These are phyloP conservation scores for Lepus timidus DNA, from an alignment of 2,113 vertebrate species.

Conservation along the genomic window DNA sequence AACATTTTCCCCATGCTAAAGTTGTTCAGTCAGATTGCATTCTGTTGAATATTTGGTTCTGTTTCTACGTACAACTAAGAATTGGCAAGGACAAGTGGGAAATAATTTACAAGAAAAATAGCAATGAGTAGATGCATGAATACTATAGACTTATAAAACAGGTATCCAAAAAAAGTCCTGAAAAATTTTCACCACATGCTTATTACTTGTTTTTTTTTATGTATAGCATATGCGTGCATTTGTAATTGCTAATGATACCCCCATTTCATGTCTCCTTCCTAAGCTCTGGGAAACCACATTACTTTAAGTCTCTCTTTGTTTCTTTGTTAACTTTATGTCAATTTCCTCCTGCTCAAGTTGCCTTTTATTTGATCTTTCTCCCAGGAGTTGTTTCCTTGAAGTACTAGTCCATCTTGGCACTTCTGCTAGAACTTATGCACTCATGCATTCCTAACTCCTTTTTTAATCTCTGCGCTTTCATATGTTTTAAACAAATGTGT, in stretches of 20 bases:
- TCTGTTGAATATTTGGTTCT: not conserved
- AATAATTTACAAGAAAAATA: slow-evolving; percentile 21
- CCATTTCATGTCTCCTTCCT: not conserved
- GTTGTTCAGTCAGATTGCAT: not conserved
- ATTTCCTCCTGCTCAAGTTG: slow-evolving; percentile 51
- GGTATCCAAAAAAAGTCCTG: not conserved
- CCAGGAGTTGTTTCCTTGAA: not conserved
- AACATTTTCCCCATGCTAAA: slow-evolving; percentile 8
- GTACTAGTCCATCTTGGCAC: not conserved
- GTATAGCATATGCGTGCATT: not conserved
- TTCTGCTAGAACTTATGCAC: not conserved
- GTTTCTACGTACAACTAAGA: slow-evolving; percentile 13
- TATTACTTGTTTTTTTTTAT: not conserved
- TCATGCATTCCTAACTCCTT: not conserved
- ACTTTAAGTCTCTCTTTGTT: not conserved
- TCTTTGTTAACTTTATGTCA: slow-evolving; percentile 13
- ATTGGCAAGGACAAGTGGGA: not conserved
- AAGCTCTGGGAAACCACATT: not conserved
- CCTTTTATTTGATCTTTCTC: slow-evolving; percentile 44
- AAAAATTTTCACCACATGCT: not conserved
- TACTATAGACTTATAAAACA: not conserved
- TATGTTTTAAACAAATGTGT: not conserved
- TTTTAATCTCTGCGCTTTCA: slow-evolving; percentile 33
- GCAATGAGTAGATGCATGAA: not conserved
- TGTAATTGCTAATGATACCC: not conserved